These are phyloP conservation scores for Sorex maritimensis DNA, from an alignment of 2,797 vertebrate species.

Conservation along the genomic window DNA sequence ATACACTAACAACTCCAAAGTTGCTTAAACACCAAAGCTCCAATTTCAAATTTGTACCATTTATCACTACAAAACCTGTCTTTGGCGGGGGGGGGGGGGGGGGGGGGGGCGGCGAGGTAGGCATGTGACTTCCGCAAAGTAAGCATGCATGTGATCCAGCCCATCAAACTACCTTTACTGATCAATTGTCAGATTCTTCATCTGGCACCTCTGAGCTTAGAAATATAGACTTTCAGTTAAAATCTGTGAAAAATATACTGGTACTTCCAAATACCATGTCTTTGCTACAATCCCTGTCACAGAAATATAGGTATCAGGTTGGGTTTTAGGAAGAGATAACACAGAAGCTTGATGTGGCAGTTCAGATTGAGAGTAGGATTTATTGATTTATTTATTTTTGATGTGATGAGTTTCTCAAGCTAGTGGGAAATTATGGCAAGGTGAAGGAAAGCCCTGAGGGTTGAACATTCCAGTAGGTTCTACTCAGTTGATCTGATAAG, in stretches of 20 bases:
- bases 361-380: neutral
- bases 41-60: neutral
- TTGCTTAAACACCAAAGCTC: neutral
- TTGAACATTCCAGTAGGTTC: neutral
- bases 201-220: neutral
- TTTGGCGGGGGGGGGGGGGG: too few species aligned
- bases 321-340: constrained; percentile 28
- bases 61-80: neutral
- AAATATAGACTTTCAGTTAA: neutral
- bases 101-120: too few species aligned
- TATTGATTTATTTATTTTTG: neutral
- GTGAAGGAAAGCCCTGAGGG: neutral
- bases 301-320: neutral
- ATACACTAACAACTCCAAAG: neutral
- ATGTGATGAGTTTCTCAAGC: neutral
- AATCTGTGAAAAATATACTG: neutral
- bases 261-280: neutral
- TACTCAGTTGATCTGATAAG: neutral
- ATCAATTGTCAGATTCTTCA: neutral
- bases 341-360: neutral
- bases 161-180: neutral
- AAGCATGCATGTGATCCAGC: too few species aligned
- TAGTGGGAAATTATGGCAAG: constrained; percentile 14
- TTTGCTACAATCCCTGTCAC: neutral
- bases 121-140: too few species aligned